A percentile compares a stretch with the other conserved stretches of the same genome.
These are phyloP conservation scores for Rana temporaria DNA, from an alignment of 2,113 vertebrate species.

Conservation along the genomic window DNA sequence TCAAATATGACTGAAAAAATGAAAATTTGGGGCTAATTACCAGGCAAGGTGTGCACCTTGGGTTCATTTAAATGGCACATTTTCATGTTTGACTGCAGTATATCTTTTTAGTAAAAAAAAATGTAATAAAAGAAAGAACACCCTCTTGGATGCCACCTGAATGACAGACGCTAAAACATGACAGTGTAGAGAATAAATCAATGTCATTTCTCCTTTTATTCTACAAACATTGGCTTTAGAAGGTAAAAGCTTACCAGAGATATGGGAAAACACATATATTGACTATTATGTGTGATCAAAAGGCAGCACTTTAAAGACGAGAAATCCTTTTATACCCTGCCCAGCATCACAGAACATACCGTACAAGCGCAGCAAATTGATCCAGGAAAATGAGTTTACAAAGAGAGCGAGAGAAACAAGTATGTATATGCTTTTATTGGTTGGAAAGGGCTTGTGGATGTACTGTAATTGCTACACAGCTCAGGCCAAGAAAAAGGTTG, in stretches of 20 bases:
- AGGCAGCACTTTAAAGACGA: slow-evolving; percentile 28
- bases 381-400: slow-evolving; percentile 31
- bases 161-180: neutral
- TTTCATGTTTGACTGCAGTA: too few relatives aligned
- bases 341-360: slow-evolving; percentile 32
- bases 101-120: too few relatives aligned
- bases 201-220: slow-evolving; percentile 13
- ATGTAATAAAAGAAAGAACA: neutral
- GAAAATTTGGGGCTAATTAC: too few relatives aligned
- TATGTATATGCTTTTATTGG: slow-evolving; percentile 36
- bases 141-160: neutral
- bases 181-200: slow-evolving; percentile 1
- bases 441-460: neutral
- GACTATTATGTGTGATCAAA: slow-evolving; percentile 6
- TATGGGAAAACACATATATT: neutral
- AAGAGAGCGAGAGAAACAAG: neutral
- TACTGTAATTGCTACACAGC: neutral
- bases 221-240: neutral
- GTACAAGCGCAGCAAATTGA: neutral
- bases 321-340: slow-evolving; percentile 13
- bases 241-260: slow-evolving; percentile 2
- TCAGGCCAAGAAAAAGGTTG: too few relatives aligned
- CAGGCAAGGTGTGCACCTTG: too few relatives aligned
- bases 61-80: too few relatives aligned
- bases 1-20: too few relatives aligned